Base-by-base conservation (phyloP, 2,888 invertebrate genomes). In the Clivina fossor region DNA sequence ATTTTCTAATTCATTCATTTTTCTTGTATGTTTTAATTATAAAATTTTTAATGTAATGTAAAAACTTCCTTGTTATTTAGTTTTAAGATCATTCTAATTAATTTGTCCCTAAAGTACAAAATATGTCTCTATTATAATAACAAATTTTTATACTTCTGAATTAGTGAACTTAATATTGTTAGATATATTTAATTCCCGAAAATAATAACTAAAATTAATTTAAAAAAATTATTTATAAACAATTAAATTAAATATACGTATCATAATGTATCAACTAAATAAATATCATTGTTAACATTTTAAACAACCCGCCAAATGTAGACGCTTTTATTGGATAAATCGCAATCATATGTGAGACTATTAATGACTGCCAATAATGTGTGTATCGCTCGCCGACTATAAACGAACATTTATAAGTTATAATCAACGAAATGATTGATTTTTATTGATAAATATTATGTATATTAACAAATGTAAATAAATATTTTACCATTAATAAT, bases 221-320 rank as follows among this genome's bases (percentile, higher is more conserved):
- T 9, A 38, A 38, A 20, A 18, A 38, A 16, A 38, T 38, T n/a
- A 30, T 30, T 30, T 4, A 2, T 30, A 30, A 11, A 30, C n/a
- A 26, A 28, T 24, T 28, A 44, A 16, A 24, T 28, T 16, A 35
- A 49, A 19, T 49, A 53, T 53, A 44, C 53, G 53, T 53, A 53
- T 50, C 50, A 50, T 50, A 37, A 28, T 28, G 50, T 50, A 50
- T 28, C 35, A 28, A 40, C n/a, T 15, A 33, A 53, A 35, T 24
- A 43, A 44, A 53, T 43, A 43, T 43, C 43, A 53, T 53, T 44
- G 53, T 53, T 53, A 35, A 32, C 32, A 41, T 33, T 33, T 37
- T 33, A 9, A 48, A 48, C n/a, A 15, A 11, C 40, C 11, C 40
- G 40, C 40, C 38, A 40, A 38, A 18, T 43, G 33, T 51, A 51